Evolutionary conservation across 2,113 vertebrate species (phyloP), one percentile per base, ranked within the genome.

Genomic region (Ammodytes marinus): DNA sequence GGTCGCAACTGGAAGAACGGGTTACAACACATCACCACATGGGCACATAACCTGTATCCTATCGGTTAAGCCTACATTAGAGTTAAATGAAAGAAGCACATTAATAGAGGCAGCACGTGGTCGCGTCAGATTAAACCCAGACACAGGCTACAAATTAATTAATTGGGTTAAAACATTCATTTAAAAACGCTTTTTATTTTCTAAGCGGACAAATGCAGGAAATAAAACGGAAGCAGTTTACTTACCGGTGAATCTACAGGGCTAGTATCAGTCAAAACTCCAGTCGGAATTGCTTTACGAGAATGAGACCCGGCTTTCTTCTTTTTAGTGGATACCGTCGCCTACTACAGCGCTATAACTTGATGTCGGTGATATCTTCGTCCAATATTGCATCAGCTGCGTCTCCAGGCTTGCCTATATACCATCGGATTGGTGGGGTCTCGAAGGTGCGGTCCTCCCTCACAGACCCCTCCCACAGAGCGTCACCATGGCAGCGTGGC

Each of bases 331-430:
- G 65, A 6, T 71, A 69, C 42, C 54, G 9, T 17, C 3, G 66
- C 27, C 19, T 37, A 2, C 17, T 27, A 8, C 5, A 1, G 61
- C 42, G 27, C 63, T 45, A 76, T 65, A 67, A 70, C 55, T 71
- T 59, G 84, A 72, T 15, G 88, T 14, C 42, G 8, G 50, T n/a
- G 88, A 88, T 89, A 88, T 90, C 73, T 76, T 10, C 0, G 46
- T 2, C 45, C 39, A 47, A 78, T 93, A 78, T 96, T 95, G 95
- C 95, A 95, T 95, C 95, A 96, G 94, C 90, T 85, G 37, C 74
- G 12, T 42, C 46, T 54, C 39, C 67, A 53, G 40, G 76, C 85
- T 27, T 27, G 27, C 1, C 27, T 91, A 84, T 93, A 89, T 92
- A 95, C 85, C 85, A 61, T 81, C 84, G 10, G 89, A 96, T 96